Evolutionary conservation across 2,888 invertebrate species (phyloP), one percentile per base, ranked within the genome.

Genomic region (Terebella lapidaria): DNA sequence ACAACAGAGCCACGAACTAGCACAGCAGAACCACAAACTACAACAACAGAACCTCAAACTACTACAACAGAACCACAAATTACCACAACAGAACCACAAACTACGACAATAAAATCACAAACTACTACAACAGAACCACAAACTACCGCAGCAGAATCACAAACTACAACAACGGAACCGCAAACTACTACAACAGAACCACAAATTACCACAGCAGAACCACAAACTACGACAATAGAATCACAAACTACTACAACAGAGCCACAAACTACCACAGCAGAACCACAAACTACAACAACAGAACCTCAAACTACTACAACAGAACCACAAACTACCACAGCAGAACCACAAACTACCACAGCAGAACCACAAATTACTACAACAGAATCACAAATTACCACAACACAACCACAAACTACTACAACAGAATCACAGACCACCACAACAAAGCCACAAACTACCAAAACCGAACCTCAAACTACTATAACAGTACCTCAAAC

Each of bases 221-320:
- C 79, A 10, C 81, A 78, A 15, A 79, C 80, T 56, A 22, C 54
- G 79, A 22, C 66, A 78, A 45, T 81, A 22, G 74, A 78, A 45
- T 64, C 80, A 2, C 71, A 74, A 24, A 59, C 71, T 57, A 54
- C 61, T 18, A 47, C 57, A 20, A 60, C 56, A 22, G 55, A 46
- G n/a, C 49, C 57, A 27, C 53, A 47, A 27, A 22, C 60, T 22
- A 60, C 64, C 22, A 61, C 72, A 63, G 61, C 67, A 54, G 47
- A 70, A 59, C 45, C 60, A 24, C 35, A 59, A 54, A 52, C 58
- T 62, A 53, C 57, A 15, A 58, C 60, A 42, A 51, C 54, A 35
- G 57, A 60, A 3, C 35, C 47, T n/a, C 20, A 35, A 22, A 42
- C 56, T 20, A 49, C 10, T 5, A n/a, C 24, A 5, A 10, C 49